Evolutionary conservation across 2,797 vertebrate genomes (phyloP).

Genomic region (Pangasius djambal): DNA sequence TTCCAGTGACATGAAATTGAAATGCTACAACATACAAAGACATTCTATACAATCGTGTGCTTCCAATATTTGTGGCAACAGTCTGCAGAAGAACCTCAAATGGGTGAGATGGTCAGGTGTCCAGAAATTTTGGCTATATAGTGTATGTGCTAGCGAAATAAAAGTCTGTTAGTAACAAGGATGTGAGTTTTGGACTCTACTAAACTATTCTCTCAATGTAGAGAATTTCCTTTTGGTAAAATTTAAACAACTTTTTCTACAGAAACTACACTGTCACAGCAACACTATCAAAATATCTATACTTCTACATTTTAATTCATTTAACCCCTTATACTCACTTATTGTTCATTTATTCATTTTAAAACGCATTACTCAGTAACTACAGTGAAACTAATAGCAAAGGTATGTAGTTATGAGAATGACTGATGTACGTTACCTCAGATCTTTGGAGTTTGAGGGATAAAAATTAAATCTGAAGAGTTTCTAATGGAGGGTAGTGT

Average conservation of each 20-base stretch:
- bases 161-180: not conserved
- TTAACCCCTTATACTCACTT: not conserved
- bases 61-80: not conserved
- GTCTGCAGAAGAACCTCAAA: not conserved
- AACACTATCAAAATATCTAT: not conserved
- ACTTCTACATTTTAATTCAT: not conserved
- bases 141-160: not conserved
- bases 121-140: not conserved
- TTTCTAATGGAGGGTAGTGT: constrained; percentile 40
- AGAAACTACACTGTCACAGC: not conserved
- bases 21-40: too few relatives aligned
- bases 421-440: not conserved
- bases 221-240: not conserved
- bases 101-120: not conserved
- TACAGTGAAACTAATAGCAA: not conserved
- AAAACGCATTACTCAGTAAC: not conserved
- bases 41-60: not conserved
- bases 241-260: not conserved
- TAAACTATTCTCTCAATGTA: not conserved
- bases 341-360: not conserved
- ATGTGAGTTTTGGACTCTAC: not conserved
- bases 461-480: constrained; percentile 33
- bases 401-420: not conserved
- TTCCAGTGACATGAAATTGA: not conserved
- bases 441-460: not conserved